phyloP scores from a whole-genome alignment of 2,797 vertebrate species.

The Mus minutoides region DNA sequence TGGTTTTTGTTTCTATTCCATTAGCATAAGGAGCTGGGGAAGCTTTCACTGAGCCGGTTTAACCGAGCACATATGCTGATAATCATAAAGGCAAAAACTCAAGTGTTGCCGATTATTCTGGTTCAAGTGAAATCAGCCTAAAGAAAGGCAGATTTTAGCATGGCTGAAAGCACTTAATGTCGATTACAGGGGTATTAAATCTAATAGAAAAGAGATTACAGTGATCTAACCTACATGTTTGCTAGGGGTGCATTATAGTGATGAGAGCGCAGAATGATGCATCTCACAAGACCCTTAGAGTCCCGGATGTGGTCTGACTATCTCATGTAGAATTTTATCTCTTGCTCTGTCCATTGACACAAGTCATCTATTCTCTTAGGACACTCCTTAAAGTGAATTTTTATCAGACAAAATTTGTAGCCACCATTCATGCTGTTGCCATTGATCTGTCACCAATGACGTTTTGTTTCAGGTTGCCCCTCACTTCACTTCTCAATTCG shows the following conservation, averaged over 20 bases:
- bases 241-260: background rate
- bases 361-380: slow-evolving; percentile 3
- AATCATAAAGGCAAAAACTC: slow-evolving; percentile 21
- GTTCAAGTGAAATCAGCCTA: background rate
- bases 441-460: slow-evolving; percentile 5
- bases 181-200: background rate
- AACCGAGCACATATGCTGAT: background rate
- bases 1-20: background rate
- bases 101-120: background rate
- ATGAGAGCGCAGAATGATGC: background rate
- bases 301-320: background rate
- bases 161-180: background rate
- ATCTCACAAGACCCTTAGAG: background rate
- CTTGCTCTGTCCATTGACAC: background rate
- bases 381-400: background rate
- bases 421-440: background rate
- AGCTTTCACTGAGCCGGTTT: background rate
- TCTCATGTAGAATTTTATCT: slow-evolving; percentile 7
- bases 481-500: slow-evolving; percentile 32
- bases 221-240: background rate
- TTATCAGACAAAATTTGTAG: slow-evolving; percentile 4
- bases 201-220: background rate
- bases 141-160: slow-evolving; percentile 27
- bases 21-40: background rate
- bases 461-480: background rate